Evolutionary conservation across 2,888 invertebrate genomes (phyloP).

Genomic region (Augochlorella aurata): DNA sequence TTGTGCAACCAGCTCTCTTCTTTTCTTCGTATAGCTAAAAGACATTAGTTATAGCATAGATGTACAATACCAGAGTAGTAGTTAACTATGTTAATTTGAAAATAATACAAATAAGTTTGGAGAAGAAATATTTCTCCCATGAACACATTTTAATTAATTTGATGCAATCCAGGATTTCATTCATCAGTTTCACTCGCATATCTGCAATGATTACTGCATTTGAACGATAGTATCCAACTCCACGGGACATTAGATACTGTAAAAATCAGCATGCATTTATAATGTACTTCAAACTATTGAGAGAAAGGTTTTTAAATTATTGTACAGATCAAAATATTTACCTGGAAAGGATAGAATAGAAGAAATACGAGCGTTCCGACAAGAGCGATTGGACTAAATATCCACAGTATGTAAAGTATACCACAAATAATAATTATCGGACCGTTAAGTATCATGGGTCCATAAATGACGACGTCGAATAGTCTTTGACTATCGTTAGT

Average conservation of each 20-base stretch:
- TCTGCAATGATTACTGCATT: constrained; percentile 70
- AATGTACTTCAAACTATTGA: background rate
- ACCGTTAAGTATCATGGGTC: constrained; percentile 83
- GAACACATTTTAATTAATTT: constrained; percentile 86
- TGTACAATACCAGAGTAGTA: background rate
- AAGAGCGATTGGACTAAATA: constrained; percentile 83
- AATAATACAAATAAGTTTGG: constrained; percentile 80
- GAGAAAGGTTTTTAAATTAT: background rate
- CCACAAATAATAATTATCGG: constrained; percentile 83
- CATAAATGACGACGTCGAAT: constrained; percentile 83
- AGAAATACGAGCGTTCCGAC: constrained; percentile 83
- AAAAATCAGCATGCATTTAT: constrained; percentile 37
- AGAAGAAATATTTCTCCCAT: constrained; percentile 85
- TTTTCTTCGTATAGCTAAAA: constrained; percentile 82
- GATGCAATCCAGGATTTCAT: constrained; percentile 84
- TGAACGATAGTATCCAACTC: constrained; percentile 78
- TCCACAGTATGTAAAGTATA: constrained; percentile 82
- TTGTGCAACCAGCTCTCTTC: constrained; percentile 84
- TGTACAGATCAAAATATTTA: constrained; percentile 69
- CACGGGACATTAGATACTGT: constrained; percentile 81
- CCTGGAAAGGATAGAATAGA: constrained; percentile 84
- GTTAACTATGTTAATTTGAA: background rate
- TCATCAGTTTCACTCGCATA: constrained; percentile 83
- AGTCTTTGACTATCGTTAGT: constrained; percentile 84
- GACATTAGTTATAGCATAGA: background rate